Evolutionary conservation across 1,140 invertebrate species (phyloP).

Genomic region (Drosophila equinoxialis): DNA sequence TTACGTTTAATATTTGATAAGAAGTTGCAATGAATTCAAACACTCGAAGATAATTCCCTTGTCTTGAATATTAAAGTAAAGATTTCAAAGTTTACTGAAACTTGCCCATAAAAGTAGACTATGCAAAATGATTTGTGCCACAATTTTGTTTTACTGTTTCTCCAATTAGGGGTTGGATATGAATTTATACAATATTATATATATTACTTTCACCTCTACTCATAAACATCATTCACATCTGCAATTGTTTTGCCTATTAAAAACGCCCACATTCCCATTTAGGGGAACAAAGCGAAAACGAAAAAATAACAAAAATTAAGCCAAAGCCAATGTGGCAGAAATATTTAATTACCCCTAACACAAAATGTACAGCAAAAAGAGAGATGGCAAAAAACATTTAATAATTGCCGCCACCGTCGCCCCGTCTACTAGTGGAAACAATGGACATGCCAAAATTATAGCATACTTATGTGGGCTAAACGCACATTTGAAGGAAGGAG

Average conservation of each 20-base stretch:
- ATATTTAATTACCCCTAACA: constrained; percentile 69
- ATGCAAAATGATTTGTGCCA: not conserved
- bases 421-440: constrained; percentile 27
- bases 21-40: not conserved
- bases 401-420: constrained; percentile 29
- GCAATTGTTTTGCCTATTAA: constrained; percentile 13
- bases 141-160: not conserved
- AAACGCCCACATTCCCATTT: not conserved
- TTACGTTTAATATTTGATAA: not conserved
- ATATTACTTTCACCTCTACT: not conserved
- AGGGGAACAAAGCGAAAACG: constrained; percentile 9
- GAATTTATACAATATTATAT: not conserved
- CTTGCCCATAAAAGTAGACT: not conserved
- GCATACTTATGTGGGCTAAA: constrained; percentile 58
- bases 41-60: too few relatives aligned
- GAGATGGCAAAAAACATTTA: constrained; percentile 13
- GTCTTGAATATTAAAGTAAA: too few relatives aligned
- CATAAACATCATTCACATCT: not conserved
- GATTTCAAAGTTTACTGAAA: not conserved
- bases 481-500: not conserved
- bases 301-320: not conserved
- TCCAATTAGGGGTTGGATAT: not conserved
- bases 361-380: constrained; percentile 8
- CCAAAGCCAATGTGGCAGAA: constrained; percentile 66
- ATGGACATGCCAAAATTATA: constrained; percentile 59